Evolutionary conservation across 2,113 vertebrate genomes (phyloP).

Genomic region (Pterophyllum scalare): DNA sequence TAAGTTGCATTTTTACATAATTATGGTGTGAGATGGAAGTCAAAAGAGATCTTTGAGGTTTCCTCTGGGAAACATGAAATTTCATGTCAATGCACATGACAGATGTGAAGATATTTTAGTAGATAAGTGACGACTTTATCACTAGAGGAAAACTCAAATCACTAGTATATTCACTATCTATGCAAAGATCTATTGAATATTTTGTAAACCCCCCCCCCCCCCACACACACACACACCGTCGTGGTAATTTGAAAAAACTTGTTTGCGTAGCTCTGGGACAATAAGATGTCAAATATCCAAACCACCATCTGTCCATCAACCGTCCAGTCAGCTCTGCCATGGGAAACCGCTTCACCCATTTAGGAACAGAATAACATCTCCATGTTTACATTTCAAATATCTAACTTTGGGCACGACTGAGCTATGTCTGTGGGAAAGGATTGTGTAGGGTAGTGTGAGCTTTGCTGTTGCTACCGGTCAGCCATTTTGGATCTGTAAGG

Average conservation of each 20-base stretch:
- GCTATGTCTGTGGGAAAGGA: constrained; percentile 68
- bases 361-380: constrained; percentile 53
- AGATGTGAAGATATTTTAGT: background rate
- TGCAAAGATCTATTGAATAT: background rate
- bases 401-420: constrained; percentile 45
- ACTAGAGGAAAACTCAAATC: background rate
- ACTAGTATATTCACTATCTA: background rate
- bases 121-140: background rate
- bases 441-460: constrained; percentile 42
- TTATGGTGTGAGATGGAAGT: background rate
- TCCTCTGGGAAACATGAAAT: background rate
- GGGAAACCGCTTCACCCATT: constrained; percentile 46
- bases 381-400: constrained; percentile 65
- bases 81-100: background rate
- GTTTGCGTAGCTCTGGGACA: background rate
- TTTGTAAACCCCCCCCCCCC: too few relatives aligned
- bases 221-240: background rate
- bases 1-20: background rate
- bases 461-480: constrained; percentile 38
- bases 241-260: background rate
- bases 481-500: constrained; percentile 65
- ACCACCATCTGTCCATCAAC: background rate
- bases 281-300: background rate
- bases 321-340: constrained; percentile 17
- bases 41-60: too few relatives aligned